These are phyloP conservation scores for Gallinago paraguaiae DNA, from an alignment of 2,113 vertebrate genomes.

Conservation along the genomic window DNA sequence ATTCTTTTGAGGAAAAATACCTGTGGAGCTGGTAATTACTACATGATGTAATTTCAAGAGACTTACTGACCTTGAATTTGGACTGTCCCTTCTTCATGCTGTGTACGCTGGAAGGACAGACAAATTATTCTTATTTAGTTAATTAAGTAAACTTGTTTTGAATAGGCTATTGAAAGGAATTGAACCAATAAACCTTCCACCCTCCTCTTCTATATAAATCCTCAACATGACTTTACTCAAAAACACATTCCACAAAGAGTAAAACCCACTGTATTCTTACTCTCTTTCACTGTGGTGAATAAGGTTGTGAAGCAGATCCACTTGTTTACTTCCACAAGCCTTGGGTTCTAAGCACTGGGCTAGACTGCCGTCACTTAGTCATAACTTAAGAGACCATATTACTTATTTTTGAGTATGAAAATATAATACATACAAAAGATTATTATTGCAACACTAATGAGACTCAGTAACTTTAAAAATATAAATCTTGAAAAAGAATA, in stretches of 20 bases:
- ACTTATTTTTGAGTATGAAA: neutral
- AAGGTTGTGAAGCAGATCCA: neutral
- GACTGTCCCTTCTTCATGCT: neutral
- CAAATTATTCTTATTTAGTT: neutral
- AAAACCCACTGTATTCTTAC: neutral
- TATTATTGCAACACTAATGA: neutral
- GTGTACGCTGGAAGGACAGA: neutral
- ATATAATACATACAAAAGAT: neutral
- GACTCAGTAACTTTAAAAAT: neutral
- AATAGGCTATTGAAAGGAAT: neutral
- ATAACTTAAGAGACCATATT: neutral
- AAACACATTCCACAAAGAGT: neutral
- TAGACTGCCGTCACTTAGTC: neutral
- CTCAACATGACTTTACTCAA: neutral
- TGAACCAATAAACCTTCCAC: fast-evolving
- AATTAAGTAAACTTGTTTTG: neutral
- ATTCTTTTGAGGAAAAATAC: neutral
- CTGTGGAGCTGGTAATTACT: neutral
- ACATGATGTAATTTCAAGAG: neutral
- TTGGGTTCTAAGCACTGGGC: neutral
- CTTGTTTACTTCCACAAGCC: neutral
- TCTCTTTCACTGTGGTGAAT: neutral
- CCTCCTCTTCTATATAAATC: neutral
- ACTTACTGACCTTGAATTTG: neutral
- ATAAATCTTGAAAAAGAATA: neutral